phyloP scores from a whole-genome alignment of 2,888 invertebrate species.

The Amiota communis region DNA sequence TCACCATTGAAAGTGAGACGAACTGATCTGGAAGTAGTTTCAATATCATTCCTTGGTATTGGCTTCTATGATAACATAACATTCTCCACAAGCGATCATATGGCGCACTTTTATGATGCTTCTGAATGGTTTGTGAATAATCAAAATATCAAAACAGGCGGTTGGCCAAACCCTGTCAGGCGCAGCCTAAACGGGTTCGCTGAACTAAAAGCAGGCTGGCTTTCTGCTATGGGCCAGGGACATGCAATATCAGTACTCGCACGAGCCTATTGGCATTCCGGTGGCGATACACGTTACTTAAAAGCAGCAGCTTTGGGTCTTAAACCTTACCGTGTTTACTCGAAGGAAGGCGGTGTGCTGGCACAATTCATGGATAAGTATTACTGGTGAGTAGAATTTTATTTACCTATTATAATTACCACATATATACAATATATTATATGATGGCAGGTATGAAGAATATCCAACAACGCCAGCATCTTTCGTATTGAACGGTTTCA shows the following conservation, averaged over 20 bases:
- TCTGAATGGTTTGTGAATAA: slow-evolving; percentile 92
- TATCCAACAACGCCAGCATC: slow-evolving; percentile 96
- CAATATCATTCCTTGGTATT: slow-evolving; percentile 80
- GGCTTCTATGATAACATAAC: slow-evolving; percentile 86
- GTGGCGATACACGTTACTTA: slow-evolving; percentile 83
- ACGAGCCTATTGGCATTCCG: slow-evolving; percentile 89
- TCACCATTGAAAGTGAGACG: slow-evolving; percentile 68
- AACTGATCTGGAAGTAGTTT: slow-evolving; percentile 76
- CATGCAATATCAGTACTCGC: slow-evolving; percentile 96
- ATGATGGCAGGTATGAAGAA: slow-evolving; percentile 96
- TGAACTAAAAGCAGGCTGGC: slow-evolving; percentile 91
- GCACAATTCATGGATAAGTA: slow-evolving; percentile 89
- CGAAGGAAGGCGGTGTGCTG: slow-evolving; percentile 86
- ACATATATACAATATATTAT: not conserved
- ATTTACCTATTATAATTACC: not conserved
- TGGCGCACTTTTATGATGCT: slow-evolving; percentile 92
- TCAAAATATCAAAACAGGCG: slow-evolving; percentile 89
- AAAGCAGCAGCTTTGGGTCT: slow-evolving; percentile 87
- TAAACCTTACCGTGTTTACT: slow-evolving; percentile 83
- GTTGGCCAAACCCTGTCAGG: slow-evolving; percentile 93
- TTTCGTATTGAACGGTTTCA: slow-evolving; percentile 98
- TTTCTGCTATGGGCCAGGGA: slow-evolving; percentile 99
- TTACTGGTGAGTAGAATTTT: slow-evolving; percentile 81
- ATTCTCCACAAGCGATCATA: slow-evolving; percentile 87
- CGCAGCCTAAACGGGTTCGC: slow-evolving; percentile 84